Conservation (phyloP, 2,797 vertebrate genomes). For the Clamator glandarius region DNA sequence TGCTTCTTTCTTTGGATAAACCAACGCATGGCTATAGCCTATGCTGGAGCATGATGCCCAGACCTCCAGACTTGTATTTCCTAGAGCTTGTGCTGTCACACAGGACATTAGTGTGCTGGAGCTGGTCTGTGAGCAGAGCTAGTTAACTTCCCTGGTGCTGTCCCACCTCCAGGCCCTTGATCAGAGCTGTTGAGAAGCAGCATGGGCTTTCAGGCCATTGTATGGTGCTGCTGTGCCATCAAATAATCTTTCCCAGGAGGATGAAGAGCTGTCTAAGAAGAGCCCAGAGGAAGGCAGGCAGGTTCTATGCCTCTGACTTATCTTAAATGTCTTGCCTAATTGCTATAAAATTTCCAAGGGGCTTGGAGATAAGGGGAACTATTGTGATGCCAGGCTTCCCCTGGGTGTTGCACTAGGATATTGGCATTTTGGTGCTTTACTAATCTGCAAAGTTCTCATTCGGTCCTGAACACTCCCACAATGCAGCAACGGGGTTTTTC, state of each 20-base stretch:
- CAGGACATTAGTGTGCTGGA: not conserved
- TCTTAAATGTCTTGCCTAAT: not conserved
- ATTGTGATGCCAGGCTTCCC: not conserved
- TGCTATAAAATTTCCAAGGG: not conserved
- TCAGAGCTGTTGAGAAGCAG: not conserved
- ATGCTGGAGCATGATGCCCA: not conserved
- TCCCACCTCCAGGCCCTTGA: not conserved
- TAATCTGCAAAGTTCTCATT: not conserved
- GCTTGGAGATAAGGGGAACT: not conserved
- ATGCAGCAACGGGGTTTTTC: not conserved
- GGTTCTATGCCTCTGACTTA: not conserved
- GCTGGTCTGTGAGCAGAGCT: not conserved
- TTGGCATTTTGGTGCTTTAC: not conserved
- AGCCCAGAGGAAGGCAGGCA: not conserved
- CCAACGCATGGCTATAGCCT: not conserved
- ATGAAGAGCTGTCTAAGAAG: not conserved
- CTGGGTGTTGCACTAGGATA: not conserved
- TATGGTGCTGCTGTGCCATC: not conserved
- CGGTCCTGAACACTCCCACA: not conserved
- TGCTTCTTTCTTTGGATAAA: not conserved
- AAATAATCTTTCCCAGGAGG: not conserved
- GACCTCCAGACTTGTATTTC: not conserved
- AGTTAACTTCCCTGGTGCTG: rapidly evolving
- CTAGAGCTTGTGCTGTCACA: not conserved
- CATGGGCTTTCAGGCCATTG: not conserved